Conservation (phyloP, 2,888 invertebrate species). For the Onthophagus sagittarius region DNA sequence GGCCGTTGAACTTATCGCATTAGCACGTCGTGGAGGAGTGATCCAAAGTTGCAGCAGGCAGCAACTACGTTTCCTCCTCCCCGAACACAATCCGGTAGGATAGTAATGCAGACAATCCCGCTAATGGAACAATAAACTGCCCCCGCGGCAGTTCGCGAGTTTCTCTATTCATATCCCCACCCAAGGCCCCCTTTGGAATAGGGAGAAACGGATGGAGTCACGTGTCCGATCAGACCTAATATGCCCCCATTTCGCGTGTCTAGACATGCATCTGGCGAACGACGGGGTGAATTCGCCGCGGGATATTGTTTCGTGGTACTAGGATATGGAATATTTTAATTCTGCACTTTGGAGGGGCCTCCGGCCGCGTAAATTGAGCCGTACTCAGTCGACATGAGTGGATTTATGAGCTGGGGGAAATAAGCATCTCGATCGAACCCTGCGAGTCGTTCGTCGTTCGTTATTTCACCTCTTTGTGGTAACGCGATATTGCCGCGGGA, state of each 20-base stretch:
- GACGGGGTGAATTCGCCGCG: not conserved
- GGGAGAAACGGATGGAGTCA: not conserved
- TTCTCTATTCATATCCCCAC: not conserved
- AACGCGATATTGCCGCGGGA: not conserved
- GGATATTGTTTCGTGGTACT: not conserved
- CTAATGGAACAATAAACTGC: constrained; percentile 8
- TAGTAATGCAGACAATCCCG: constrained; percentile 5
- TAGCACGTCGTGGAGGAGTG: not conserved
- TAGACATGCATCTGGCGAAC: constrained; percentile 9
- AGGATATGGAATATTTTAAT: not conserved
- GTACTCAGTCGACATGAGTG: not conserved
- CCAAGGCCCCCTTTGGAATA: not conserved
- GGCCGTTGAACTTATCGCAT: not conserved
- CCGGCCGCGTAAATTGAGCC: not conserved
- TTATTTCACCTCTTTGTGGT: not conserved
- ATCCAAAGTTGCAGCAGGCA: not conserved
- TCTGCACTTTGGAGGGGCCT: not conserved
- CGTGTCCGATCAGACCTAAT: not conserved
- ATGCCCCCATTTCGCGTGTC: not conserved
- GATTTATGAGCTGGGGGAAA: not conserved
- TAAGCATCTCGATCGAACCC: not conserved
- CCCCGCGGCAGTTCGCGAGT: constrained; percentile 6
- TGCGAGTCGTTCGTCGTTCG: not conserved
- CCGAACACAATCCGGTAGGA: not conserved
- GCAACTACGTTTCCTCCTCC: not conserved